Evolutionary conservation across 2,888 invertebrate genomes (phyloP).

Genomic region (Apodemia mormo): DNA sequence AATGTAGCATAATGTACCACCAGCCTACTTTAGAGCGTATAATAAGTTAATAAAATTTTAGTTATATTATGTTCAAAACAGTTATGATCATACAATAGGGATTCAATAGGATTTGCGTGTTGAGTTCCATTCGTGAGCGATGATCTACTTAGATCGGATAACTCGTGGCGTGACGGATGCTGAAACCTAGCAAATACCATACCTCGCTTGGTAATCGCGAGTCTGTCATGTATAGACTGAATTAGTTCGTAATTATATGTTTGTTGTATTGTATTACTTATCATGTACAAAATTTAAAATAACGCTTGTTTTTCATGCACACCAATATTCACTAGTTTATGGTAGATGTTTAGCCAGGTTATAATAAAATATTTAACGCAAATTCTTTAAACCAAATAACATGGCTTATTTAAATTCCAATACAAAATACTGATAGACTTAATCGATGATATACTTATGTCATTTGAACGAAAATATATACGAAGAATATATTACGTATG

Average conservation of each 20-base stretch:
- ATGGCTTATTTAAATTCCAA: too few species aligned
- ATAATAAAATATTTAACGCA: too few species aligned
- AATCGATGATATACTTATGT: too few species aligned
- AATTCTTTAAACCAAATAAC: too few species aligned
- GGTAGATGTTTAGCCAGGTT: too few species aligned
- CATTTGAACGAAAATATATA: too few species aligned
- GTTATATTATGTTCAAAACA: slow-evolving; percentile 2
- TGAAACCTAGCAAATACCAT: slow-evolving; percentile 75
- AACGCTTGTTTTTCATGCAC: too few species aligned
- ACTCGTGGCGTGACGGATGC: slow-evolving; percentile 73
- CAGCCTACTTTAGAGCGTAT: neutral
- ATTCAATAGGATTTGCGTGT: slow-evolving; percentile 38
- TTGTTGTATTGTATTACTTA: slow-evolving; percentile 19
- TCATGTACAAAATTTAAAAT: too few species aligned
- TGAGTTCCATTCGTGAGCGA: slow-evolving; percentile 76
- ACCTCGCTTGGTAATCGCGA: slow-evolving; percentile 36
- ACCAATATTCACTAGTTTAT: too few species aligned
- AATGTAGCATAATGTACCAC: too few species aligned
- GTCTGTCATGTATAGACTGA: slow-evolving; percentile 19
- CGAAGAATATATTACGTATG: too few species aligned
- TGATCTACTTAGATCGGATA: slow-evolving; percentile 75
- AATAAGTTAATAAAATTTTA: neutral
- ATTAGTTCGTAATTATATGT: slow-evolving; percentile 28
- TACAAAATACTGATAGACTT: too few species aligned
- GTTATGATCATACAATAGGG: neutral